These are phyloP conservation scores for Gyrodactylus bullatarudis DNA, from an alignment of 1,140 invertebrate species.

Conservation along the genomic window DNA sequence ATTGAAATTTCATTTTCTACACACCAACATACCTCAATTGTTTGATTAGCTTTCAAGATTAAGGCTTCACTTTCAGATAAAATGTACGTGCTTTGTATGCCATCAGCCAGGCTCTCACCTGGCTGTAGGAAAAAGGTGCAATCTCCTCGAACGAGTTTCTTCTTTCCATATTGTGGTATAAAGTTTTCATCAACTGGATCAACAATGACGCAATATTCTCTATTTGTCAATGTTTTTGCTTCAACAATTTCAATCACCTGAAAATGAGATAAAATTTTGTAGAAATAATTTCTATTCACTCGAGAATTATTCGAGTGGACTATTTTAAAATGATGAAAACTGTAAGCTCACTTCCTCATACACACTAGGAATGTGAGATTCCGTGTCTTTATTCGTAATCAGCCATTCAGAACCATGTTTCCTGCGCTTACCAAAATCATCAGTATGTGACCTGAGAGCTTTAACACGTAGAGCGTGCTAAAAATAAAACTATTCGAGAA, in stretches of 20 bases:
- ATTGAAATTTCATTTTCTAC: neutral
- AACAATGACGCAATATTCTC: constrained; percentile 24
- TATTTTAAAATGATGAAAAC: too few relatives aligned
- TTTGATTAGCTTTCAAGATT: constrained; percentile 20
- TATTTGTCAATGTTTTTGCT: constrained; percentile 21
- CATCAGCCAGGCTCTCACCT: constrained; percentile 21
- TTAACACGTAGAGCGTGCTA: constrained; percentile 23
- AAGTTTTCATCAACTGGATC: constrained; percentile 21
- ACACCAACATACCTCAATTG: constrained; percentile 16
- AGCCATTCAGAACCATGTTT: constrained; percentile 26
- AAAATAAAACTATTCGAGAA: neutral
- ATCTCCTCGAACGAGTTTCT: constrained; percentile 22
- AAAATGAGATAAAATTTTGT: too few relatives aligned
- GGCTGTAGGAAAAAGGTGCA: constrained; percentile 24
- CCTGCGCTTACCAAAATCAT: constrained; percentile 19
- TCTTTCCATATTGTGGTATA: constrained; percentile 22
- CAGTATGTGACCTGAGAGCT: constrained; percentile 21
- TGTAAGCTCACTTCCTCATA: too few relatives aligned
- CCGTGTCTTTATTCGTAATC: constrained; percentile 20
- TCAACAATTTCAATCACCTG: constrained; percentile 20
- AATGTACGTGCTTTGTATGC: constrained; percentile 23
- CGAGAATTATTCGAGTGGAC: neutral
- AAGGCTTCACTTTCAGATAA: constrained; percentile 24
- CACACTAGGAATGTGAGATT: constrained; percentile 24
- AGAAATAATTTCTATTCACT: neutral